Base-by-base conservation (phyloP, 1,140 invertebrate species). In the Latrodectus geometricus region DNA sequence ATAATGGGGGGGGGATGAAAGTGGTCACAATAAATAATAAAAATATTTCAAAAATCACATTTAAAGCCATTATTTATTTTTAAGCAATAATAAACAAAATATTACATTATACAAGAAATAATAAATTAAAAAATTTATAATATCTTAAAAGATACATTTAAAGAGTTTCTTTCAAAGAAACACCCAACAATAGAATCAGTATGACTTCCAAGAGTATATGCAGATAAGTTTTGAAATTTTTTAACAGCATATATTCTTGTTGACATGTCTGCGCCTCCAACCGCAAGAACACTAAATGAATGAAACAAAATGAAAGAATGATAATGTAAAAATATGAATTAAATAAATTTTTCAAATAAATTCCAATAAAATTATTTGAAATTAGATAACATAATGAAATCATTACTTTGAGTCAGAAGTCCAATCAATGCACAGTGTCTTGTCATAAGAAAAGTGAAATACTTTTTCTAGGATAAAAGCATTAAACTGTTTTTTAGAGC, bases 351-450 rank as follows among this genome's bases (percentile, higher is more conserved):
- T n/a, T n/a, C n/a, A n/a, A n/a, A n/a, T n/a, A n/a, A n/a, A n/a
- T n/a, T n/a, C n/a, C n/a, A 35, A 35, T 35, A 35, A 35, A 35
- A 35, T 35, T 35, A 1, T 35, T 35, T 35, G n/a, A n/a, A n/a
- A n/a, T n/a, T n/a, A 35, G 1, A 35, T 35, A 3, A 35, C 1
- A 35, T 35, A 35, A 35, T 35, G 5, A 66, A 35, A 61, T 85
- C 88, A 61, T 89, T 89, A 94, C 93, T 90, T 95, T 0, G 97
- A 98, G 91, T 99, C 97, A 68, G 93, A 93, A 0, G 97, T 97
- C 98, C 98, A 99, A 91, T 96, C 94, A 21, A 99, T 89, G 90
- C 94, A 97, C 0, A 95, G 95, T 0, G 95, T 95, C 86, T 96
- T 95, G 91, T 97, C 96, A 88, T 93, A 94, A 35, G 95, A 93